Conservation (phyloP, 1,140 invertebrate species). For the Nasonia longicornis region DNA sequence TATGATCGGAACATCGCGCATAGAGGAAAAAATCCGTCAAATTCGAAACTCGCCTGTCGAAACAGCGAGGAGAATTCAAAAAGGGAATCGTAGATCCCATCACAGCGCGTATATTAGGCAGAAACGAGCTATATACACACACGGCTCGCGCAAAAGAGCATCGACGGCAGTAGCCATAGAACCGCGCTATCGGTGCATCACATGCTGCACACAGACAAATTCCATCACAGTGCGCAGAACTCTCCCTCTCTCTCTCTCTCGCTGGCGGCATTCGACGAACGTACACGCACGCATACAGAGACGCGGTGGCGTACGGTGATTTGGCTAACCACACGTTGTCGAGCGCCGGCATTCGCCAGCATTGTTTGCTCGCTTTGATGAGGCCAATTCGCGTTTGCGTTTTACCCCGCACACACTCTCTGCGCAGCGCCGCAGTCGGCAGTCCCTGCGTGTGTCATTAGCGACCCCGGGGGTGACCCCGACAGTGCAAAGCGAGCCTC, state of each 20-base stretch:
- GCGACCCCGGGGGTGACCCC: conserved; percentile 60
- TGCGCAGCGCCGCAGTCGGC: conserved; percentile 17
- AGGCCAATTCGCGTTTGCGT: conserved; percentile 67
- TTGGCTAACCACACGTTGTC: conserved; percentile 70
- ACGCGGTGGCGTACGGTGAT: conserved; percentile 59
- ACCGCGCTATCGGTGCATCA: not conserved
- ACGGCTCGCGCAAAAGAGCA: not conserved
- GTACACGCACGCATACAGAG: conserved; percentile 46
- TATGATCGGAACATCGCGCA: too few species aligned
- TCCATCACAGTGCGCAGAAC: not conserved
- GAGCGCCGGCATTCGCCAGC: conserved; percentile 65
- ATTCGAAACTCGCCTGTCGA: too few species aligned
- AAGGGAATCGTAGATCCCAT: not conserved
- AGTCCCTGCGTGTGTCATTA: conserved; percentile 65
- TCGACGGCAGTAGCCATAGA: not conserved
- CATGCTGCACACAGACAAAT: not conserved
- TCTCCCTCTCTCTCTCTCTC: conserved; percentile 9
- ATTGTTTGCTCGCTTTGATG: conserved; percentile 70
- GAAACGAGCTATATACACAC: not conserved
- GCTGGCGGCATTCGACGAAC: not conserved
- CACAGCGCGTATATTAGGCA: not conserved
- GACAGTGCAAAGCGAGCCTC: conserved; percentile 34
- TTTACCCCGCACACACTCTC: conserved; percentile 24
- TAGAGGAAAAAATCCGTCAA: too few species aligned
- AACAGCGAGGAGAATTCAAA: not conserved